Base-by-base conservation (phyloP, 2,113 vertebrate genomes). In the Thamnaconus septentrionalis region DNA sequence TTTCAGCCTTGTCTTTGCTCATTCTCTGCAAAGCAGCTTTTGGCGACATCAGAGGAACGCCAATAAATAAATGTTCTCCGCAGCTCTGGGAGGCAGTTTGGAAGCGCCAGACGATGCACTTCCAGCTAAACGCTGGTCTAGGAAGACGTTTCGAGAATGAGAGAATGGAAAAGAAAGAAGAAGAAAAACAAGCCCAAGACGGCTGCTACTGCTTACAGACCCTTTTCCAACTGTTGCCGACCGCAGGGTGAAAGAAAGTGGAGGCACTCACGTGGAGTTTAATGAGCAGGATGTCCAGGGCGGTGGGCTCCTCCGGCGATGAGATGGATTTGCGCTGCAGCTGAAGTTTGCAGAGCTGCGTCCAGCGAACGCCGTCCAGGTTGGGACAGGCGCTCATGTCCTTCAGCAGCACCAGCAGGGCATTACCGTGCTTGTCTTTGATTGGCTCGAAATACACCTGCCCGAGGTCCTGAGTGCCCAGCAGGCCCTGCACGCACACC, bases 401-500 rank as follows among this genome's bases (percentile, higher is more conserved):
- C 83, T 93, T 93, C 64, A 96, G 81, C 18, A 95, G 93, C 70
- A 95, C 87, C 7, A 97, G 87, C 73, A 97, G 75, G 46, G 92
- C 92, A n/a, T 95, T 96, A n/a, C 95, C 95, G 6, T 96, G 94
- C 66, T 93, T 94, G 90, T 96, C 94, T 78, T 94, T 94, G 80
- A 96, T 83, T 0, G 94, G 93, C 81, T 96, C 95, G 0, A 93
- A 95, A 84, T 95, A 97, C 49, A 94, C 92, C 70, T 94, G 93
- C 1, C 95, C 95, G 56, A 97, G 84, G 76, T 97, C 94, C 76
- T 94, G 94, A 47, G 93, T 94, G 60, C 94, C 94, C 54, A 96
- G 88, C 65, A 95, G 90, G 11, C 91, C 93, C 94, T 96, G 80
- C 3, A 9, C 18, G 18, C 18, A 31, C 18, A 31, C 18, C 18